A percentile compares a stretch with the other conserved stretches of the same genome.
These are phyloP conservation scores for Acanthaster planci DNA, from an alignment of 35 echinoderm and acorn worm species.

Conservation along the genomic window DNA sequence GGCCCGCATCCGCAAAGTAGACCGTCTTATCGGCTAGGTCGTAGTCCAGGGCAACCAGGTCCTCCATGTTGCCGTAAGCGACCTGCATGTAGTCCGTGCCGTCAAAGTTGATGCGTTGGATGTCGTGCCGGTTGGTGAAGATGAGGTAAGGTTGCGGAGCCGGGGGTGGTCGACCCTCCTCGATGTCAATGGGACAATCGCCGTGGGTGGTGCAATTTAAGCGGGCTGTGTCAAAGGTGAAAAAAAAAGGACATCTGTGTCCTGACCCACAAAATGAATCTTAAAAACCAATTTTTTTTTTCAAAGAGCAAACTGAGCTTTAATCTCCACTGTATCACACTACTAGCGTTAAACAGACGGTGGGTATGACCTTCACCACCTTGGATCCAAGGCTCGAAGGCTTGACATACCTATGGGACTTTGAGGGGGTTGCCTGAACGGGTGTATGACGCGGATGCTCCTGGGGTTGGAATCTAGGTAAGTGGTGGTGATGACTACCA, in stretches of 20 bases:
- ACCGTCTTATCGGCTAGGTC: conserved; percentile 52
- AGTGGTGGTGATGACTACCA: conserved; percentile 52
- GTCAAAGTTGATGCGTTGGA: conserved; percentile 86
- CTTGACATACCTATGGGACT: conserved; percentile 49
- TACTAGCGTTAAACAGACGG: neutral
- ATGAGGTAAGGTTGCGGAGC: conserved; percentile 66
- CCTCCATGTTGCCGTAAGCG: conserved; percentile 36
- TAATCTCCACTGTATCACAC: too few species aligned
- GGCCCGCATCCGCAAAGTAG: conserved; percentile 82
- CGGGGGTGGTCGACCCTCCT: conserved; percentile 28
- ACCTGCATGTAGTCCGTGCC: conserved; percentile 67
- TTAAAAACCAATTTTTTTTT: too few species aligned
- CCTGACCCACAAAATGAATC: neutral
- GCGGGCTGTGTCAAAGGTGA: neutral
- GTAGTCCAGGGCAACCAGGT: conserved; percentile 78
- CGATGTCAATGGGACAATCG: conserved; percentile 44
- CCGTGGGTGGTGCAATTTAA: conserved; percentile 52
- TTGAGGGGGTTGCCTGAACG: conserved; percentile 51
- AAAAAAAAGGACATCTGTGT: neutral
- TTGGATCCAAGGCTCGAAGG: neutral
- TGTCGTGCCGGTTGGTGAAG: conserved; percentile 66
- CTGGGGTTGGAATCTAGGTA: conserved; percentile 45
- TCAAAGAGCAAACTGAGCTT: too few species aligned
- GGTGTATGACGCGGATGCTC: conserved; percentile 61
- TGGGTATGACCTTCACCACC: neutral